Base-by-base conservation (phyloP, 2,113 vertebrate genomes). In the Osmerus eperlanus region DNA sequence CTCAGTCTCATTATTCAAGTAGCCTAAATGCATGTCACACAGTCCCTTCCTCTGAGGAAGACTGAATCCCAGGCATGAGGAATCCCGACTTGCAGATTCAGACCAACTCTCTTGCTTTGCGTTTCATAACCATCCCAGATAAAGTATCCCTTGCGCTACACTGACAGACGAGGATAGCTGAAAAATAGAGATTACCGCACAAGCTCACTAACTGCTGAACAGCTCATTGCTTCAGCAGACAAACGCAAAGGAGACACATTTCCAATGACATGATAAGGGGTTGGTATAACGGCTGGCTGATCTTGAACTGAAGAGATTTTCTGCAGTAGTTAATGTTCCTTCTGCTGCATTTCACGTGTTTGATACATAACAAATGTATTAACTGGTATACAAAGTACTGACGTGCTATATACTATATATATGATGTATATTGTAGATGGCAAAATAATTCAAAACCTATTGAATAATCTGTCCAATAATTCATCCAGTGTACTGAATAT, bases 131-230 rank as follows among this genome's bases (percentile, higher is more conserved):
- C 54, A 55, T 51, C 25, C 18, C 28, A 58, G n/a, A 36, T 15
- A n/a, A 60, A 56, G 66, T 64, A 54, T 54, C 23, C 9, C 13
- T 11, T 3, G 9, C 5, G 16, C 65, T 68, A 41, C 32, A 32
- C 15, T 29, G 61, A 65, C 28, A 19, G 65, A 68, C 9, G 47
- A 54, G n/a, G 6, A 7, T 3, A 65, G 70, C 60, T 76, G 68
- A 4, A 61, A 70, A 32, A 60, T 16, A 32, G 41, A 75, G 70
- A 66, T 67, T 56, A 71, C 55, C 4, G 11, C 59, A 51, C 60
- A 52, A 72, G 66, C 19, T 15, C 18, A 15, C 12, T 62, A 36
- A 28, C 23, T 28, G 14, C 28, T 5, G 15, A 60, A 3, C 53
- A 6, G 47, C 60, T 2, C 1, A 9, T 25, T 6, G 60, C 60